Base-by-base conservation (phyloP, 2,888 invertebrate species). In the Spisula solida region DNA sequence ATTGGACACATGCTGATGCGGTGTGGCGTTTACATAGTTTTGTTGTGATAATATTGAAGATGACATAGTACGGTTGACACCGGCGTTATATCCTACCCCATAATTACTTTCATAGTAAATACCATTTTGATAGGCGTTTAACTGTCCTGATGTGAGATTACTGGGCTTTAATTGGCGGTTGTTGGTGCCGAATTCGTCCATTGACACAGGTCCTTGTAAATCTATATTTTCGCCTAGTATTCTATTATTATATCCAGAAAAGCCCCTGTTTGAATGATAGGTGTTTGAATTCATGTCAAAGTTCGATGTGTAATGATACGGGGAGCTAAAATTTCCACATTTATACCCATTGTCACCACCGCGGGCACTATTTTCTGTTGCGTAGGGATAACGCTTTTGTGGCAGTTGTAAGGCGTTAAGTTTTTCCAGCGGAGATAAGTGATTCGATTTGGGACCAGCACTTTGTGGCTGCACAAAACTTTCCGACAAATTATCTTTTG, bases 21-120 rank as follows among this genome's bases (percentile, higher is more conserved):
- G 89, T 60, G 85, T 70, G 66, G 88, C 70, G 82, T 47, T 60
- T 81, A 87, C 66, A 90, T 91, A 92, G 87, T 88, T 90, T 66
- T 90, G 90, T 88, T 92, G 90, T 79, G 92, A 88, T 83, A 92
- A 86, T 80, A 88, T 51, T 78, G 88, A 47, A 41, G 93, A 91
- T 75, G 92, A 85, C 90, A 92, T 93, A 92, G 93, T 91, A 78
- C 93, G 92, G 91, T 93, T 94, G 93, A 93, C 93, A 92, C 90
- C 86, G 55, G 89, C 81, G 66, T 91, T 91, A 90, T 93, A 94
- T 80, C 92, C 92, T 66, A 92, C 87, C 88, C 92, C 91, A 87
- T 94, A 94, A 93, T 94, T 93, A 93, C 91, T 90, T 87, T 93
- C 92, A 90, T 93, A 91, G 88, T 92, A 92, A 90, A 89, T 78